Evolutionary conservation across 2,797 vertebrate genomes (phyloP).

Genomic region (Limnodromus scolopaceus): DNA sequence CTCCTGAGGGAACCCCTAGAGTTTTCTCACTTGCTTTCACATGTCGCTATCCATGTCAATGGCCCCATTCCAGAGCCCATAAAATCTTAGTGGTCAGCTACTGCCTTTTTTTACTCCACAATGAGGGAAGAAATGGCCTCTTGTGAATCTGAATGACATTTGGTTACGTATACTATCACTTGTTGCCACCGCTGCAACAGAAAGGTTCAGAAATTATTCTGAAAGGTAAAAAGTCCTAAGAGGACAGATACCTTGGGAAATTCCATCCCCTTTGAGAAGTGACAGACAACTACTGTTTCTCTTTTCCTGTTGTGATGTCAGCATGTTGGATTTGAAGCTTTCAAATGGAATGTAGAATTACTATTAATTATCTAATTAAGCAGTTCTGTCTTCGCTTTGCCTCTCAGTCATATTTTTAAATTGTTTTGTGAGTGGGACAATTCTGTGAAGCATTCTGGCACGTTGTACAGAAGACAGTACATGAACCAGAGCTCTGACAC

Average conservation of each 20-base stretch:
- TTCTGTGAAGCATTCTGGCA: neutral
- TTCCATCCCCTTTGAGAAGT: neutral
- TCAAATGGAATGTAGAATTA: neutral
- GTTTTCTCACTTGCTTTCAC: neutral
- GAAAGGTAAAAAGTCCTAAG: neutral
- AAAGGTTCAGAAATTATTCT: neutral
- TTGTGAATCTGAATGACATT: neutral
- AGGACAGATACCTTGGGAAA: neutral
- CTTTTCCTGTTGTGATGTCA: neutral
- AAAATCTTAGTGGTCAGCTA: neutral
- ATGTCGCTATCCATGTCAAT: neutral
- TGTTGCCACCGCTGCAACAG: neutral
- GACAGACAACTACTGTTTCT: neutral
- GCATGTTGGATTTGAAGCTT: neutral
- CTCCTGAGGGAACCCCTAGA: neutral
- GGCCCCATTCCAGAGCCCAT: neutral
- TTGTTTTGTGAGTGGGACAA: neutral
- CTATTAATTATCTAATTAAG: neutral
- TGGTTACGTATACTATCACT: too few species aligned
- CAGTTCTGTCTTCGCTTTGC: neutral
- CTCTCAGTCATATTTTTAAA: neutral
- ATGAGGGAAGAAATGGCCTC: neutral
- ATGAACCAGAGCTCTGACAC: neutral
- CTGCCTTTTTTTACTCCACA: neutral
- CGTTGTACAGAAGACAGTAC: neutral